Percentiles rank a stretch among this genome's conserved stretches.
Conservation (phyloP, 2,113 vertebrate genomes). For the Rhabdornis inornatus region DNA sequence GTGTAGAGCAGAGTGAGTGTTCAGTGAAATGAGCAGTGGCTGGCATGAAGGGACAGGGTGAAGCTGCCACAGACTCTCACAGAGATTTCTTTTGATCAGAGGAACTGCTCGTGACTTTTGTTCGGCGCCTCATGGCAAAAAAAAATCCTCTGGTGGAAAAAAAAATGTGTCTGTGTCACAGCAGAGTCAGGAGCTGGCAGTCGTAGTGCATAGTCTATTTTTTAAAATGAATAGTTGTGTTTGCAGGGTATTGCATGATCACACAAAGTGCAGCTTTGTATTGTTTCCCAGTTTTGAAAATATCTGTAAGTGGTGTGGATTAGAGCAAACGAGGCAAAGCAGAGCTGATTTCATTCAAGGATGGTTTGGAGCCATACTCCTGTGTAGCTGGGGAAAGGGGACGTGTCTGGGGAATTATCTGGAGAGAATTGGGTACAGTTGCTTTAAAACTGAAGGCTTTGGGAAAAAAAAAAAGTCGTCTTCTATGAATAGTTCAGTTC, state of each 20-base stretch:
- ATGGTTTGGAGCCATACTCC: background rate
- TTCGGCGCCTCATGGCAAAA: background rate
- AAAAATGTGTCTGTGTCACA: background rate
- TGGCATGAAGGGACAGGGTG: background rate
- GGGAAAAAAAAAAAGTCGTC: background rate
- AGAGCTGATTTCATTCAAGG: background rate
- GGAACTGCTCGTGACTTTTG: conserved; percentile 41
- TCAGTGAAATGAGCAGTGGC: conserved; percentile 13
- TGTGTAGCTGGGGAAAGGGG: background rate
- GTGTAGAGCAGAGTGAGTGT: background rate
- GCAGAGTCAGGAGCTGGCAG: conserved; percentile 14
- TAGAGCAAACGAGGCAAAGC: background rate
- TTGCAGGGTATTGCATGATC: background rate
- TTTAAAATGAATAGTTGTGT: conserved; percentile 30
- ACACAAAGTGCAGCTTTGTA: background rate
- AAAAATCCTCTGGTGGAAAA: background rate
- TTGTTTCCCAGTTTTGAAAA: conserved; percentile 28
- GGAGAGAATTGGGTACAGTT: background rate
- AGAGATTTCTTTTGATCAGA: conserved; percentile 45
- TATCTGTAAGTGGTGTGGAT: background rate
- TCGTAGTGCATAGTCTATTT: background rate
- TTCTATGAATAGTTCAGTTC: background rate
- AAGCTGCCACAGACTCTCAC: background rate
- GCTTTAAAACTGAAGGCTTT: background rate
- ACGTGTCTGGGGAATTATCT: background rate